Evolutionary conservation across 2,888 invertebrate genomes (phyloP).

Genomic region (Clistopyga incitator): DNA sequence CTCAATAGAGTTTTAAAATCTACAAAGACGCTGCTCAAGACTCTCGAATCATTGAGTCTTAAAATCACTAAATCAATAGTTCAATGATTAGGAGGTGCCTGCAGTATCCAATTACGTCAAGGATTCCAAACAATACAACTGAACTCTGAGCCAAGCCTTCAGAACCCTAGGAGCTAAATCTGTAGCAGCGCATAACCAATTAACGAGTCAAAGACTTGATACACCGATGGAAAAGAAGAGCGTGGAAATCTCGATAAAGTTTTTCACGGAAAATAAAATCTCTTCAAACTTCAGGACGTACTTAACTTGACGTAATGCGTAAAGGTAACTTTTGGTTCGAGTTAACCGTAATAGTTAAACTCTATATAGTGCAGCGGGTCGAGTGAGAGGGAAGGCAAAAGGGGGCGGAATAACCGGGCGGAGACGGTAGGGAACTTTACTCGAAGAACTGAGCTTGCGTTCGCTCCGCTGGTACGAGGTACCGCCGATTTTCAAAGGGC

Average conservation of each 20-base stretch:
- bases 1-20: no score
- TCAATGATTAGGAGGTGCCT: neutral
- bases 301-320: slow-evolving; percentile 10
- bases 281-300: slow-evolving; percentile 14
- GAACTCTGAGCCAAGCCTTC: neutral
- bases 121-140: neutral
- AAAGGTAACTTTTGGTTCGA: slow-evolving; percentile 31
- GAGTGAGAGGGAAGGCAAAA: neutral
- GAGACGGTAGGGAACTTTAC: slow-evolving; percentile 20
- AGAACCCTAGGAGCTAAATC: neutral
- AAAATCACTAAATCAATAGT: no score
- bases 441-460: slow-evolving; percentile 6
- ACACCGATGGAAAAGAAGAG: neutral
- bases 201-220: neutral
- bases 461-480: slow-evolving; percentile 4
- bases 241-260: neutral
- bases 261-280: slow-evolving; percentile 23
- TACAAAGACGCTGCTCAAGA: no score
- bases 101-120: neutral
- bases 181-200: neutral
- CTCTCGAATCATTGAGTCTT: no score
- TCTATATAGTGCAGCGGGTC: neutral
- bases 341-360: slow-evolving; percentile 18
- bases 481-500: slow-evolving; percentile 44
- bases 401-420: neutral